Conservation (phyloP, 1,140 invertebrate genomes). For the Alviniconcha marisindica region DNA sequence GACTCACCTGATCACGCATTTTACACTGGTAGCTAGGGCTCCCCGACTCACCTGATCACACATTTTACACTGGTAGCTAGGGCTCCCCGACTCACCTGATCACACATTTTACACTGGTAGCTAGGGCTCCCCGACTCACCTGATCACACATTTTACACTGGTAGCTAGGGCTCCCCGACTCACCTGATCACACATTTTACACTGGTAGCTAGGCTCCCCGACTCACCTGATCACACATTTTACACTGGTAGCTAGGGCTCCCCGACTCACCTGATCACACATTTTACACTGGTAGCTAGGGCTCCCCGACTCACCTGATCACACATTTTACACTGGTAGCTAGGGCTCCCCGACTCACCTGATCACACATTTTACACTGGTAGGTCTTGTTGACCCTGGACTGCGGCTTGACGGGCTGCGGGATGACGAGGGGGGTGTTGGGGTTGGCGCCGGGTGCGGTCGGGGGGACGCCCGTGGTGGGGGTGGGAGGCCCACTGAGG, state of each 20-base stretch:
- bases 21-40: conserved; percentile 90
- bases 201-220: background rate
- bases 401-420: conserved; percentile 90
- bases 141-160: conserved; percentile 99
- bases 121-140: conserved; percentile 82
- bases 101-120: conserved; percentile 98
- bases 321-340: conserved; percentile 98
- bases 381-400: conserved; percentile 79
- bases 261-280: no score
- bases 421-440: conserved; percentile 84
- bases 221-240: conserved; percentile 98
- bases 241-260: conserved; percentile 96
- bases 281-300: no score
- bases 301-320: conserved; percentile 88
- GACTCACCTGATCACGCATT: conserved; percentile 98
- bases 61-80: background rate
- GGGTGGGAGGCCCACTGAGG: conserved; percentile 60
- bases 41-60: conserved; percentile 55
- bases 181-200: background rate
- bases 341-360: conserved; percentile 83
- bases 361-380: conserved; percentile 99
- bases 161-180: conserved; percentile 79
- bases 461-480: conserved; percentile 40
- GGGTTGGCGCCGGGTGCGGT: conserved; percentile 50
- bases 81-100: background rate